Conservation (phyloP, 2,797 vertebrate genomes). For the Enteromius argenteus region DNA sequence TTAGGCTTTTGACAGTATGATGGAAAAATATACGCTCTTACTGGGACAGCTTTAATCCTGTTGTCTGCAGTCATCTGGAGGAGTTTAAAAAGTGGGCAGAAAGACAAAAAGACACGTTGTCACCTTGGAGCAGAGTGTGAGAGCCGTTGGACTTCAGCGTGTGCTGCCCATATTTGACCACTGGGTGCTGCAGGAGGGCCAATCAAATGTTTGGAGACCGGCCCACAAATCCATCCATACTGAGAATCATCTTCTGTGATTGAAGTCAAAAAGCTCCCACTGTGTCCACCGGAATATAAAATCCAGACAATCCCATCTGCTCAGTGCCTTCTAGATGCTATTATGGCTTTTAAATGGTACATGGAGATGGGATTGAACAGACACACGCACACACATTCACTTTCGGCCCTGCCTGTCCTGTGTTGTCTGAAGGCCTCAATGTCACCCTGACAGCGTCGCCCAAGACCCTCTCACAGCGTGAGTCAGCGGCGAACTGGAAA, state of each 20-base stretch:
- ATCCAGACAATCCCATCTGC: constrained; percentile 26
- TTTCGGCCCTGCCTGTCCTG: constrained; percentile 24
- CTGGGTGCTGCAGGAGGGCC: constrained; percentile 68
- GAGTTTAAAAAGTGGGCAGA: constrained; percentile 27
- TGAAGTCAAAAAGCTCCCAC: constrained; percentile 48
- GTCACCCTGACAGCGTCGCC: constrained; percentile 44
- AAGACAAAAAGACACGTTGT: constrained; percentile 43
- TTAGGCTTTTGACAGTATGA: constrained; percentile 37
- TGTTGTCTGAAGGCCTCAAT: constrained; percentile 54
- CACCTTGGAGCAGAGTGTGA: constrained; percentile 15
- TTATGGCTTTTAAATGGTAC: constrained; percentile 44
- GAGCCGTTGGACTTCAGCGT: constrained; percentile 15
- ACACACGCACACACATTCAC: background rate
- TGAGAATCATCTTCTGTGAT: constrained; percentile 43
- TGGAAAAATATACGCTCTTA: constrained; percentile 57
- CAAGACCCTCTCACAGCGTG: constrained; percentile 46
- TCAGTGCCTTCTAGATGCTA: constrained; percentile 38
- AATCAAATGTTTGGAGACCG: constrained; percentile 4
- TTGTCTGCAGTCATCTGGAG: constrained; percentile 54
- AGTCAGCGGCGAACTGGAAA: constrained; percentile 37
- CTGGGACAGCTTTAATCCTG: constrained; percentile 59
- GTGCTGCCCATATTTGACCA: constrained; percentile 64
- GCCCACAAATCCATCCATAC: constrained; percentile 41
- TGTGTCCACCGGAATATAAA: constrained; percentile 42
- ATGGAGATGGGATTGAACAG: constrained; percentile 25